Evolutionary conservation across 2,797 vertebrate genomes (phyloP).

Genomic region (Pipistrellus pygmaeus): DNA sequence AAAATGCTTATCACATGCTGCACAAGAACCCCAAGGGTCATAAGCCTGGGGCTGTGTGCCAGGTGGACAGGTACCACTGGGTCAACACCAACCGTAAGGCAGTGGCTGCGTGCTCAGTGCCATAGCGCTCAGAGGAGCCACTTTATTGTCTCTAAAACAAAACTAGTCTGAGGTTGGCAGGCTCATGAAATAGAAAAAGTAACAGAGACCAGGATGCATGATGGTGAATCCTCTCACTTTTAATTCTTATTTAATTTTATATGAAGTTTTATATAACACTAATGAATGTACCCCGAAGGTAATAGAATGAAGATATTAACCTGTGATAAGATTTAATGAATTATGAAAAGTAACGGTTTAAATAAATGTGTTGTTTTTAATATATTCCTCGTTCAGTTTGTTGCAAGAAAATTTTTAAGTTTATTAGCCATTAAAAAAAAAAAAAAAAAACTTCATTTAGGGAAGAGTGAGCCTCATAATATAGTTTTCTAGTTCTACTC

Average conservation of each 20-base stretch:
- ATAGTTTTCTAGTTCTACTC: neutral
- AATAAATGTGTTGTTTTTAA: conserved; percentile 81
- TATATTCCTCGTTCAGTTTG: conserved; percentile 34
- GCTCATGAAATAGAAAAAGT: conserved; percentile 34
- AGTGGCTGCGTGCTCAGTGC: neutral
- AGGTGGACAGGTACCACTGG: conserved; percentile 96
- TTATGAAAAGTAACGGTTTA: conserved; percentile 74
- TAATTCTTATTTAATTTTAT: conserved; percentile 73
- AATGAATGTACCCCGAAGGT: conserved; percentile 22
- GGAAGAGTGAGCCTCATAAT: neutral
- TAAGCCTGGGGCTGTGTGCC: conserved; percentile 84
- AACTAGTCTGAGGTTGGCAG: neutral
- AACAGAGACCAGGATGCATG: neutral
- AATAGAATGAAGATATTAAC: conserved; percentile 61
- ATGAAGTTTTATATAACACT: conserved; percentile 69
- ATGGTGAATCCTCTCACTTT: conserved; percentile 50
- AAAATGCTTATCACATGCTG: conserved; percentile 79
- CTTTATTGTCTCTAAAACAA: neutral
- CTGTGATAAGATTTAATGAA: conserved; percentile 69
- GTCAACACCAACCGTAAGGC: conserved; percentile 90
- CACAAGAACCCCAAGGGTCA: conserved; percentile 89
- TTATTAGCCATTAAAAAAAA: neutral
- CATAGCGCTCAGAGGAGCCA: neutral
- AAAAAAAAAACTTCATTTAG: neutral
- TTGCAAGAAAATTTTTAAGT: conserved; percentile 45